A percentile compares a stretch with the other conserved stretches of the same genome.
Conservation (phyloP, 2,113 vertebrate species). For the Mesitornis unicolor region DNA sequence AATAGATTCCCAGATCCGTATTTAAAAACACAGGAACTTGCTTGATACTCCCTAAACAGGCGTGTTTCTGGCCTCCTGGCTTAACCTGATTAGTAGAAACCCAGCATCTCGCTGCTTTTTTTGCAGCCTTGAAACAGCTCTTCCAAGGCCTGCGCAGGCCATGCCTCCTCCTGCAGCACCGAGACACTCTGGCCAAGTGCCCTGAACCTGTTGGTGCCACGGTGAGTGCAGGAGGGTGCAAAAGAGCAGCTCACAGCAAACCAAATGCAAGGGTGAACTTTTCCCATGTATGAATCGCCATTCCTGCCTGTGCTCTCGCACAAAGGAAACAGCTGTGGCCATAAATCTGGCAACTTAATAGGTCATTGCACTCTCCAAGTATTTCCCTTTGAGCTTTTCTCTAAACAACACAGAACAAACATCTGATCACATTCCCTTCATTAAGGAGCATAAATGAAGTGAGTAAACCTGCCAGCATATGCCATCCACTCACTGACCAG, state of each 20-base stretch:
- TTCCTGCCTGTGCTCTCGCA: neutral
- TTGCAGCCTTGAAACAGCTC: neutral
- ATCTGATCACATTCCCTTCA: neutral
- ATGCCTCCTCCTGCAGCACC: neutral
- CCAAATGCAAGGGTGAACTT: neutral
- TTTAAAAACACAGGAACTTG: neutral
- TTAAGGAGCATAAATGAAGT: neutral
- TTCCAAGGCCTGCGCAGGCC: neutral
- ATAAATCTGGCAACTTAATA: neutral
- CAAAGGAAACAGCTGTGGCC: neutral
- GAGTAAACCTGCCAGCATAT: neutral
- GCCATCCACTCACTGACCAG: neutral
- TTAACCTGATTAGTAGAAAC: neutral
- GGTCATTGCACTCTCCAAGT: neutral
- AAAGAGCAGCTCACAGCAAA: neutral
- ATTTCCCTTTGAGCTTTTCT: neutral
- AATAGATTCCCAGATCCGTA: neutral
- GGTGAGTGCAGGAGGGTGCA: neutral
- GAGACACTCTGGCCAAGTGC: neutral
- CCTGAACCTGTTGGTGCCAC: neutral
- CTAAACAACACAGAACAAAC: neutral
- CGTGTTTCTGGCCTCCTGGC: neutral
- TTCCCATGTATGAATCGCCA: neutral
- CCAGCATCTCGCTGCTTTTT: neutral
- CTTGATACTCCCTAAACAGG: neutral